A percentile compares a stretch with the other conserved stretches of the same genome.
Evolutionary conservation across 2,113 vertebrate species (phyloP).

Genomic region (Dinomys branickii): DNA sequence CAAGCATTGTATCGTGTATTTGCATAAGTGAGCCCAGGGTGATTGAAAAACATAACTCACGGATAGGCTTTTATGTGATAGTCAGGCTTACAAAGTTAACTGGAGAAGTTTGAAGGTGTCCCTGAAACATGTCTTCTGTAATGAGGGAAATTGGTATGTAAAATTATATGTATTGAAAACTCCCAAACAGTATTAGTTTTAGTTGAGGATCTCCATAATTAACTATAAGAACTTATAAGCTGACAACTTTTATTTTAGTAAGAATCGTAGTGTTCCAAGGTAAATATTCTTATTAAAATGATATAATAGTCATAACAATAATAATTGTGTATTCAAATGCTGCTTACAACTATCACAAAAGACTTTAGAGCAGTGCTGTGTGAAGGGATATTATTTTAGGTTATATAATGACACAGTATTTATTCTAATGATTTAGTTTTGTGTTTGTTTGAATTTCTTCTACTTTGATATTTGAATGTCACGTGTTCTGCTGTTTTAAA

Average conservation of each 20-base stretch:
- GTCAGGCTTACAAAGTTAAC: not conserved
- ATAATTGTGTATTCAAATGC: not conserved
- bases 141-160: not conserved
- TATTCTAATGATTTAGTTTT: constrained; percentile 32
- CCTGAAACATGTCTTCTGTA: not conserved
- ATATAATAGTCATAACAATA: not conserved
- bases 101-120: not conserved
- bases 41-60: not conserved
- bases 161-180: not conserved
- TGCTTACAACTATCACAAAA: not conserved
- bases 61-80: not conserved
- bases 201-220: not conserved
- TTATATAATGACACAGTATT: not conserved
- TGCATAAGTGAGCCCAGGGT: not conserved
- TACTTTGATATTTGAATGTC: not conserved
- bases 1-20: not conserved
- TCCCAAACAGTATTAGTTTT: not conserved
- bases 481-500: not conserved
- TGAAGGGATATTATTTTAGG: not conserved
- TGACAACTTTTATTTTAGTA: not conserved
- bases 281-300: constrained; percentile 4
- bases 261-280: not conserved
- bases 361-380: not conserved
- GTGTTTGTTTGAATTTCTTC: not conserved
- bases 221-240: not conserved